A percentile compares a stretch with the other conserved stretches of the same genome.
These are phyloP conservation scores for Tylochromis polylepis DNA, from an alignment of 2,113 vertebrate species.

Conservation along the genomic window DNA sequence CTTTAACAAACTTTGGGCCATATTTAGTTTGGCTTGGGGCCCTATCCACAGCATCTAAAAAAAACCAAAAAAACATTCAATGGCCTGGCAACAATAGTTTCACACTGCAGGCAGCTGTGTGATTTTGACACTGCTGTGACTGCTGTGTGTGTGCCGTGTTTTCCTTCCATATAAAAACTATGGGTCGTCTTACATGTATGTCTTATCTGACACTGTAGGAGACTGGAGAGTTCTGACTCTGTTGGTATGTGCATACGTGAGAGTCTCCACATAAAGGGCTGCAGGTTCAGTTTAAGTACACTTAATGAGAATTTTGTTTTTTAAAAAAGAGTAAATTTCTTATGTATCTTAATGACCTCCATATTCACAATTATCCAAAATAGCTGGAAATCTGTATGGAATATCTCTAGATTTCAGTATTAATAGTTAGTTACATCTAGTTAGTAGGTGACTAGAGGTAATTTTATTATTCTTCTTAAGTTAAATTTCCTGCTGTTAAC, in stretches of 20 bases:
- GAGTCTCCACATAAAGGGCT: not conserved
- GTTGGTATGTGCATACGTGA: slow-evolving; percentile 43
- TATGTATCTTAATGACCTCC: not conserved
- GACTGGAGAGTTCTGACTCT: slow-evolving; percentile 8
- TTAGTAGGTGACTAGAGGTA: not conserved
- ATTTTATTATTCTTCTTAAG: not conserved
- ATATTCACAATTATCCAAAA: not conserved
- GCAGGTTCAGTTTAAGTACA: not conserved
- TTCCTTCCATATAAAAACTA: slow-evolving; percentile 37
- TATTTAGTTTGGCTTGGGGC: slow-evolving; percentile 35
- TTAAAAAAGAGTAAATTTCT: not conserved
- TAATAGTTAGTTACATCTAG: not conserved
- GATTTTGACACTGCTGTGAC: slow-evolving; percentile 31
- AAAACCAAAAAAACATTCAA: slow-evolving; percentile 27
- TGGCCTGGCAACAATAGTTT: slow-evolving; percentile 41
- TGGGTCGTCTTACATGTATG: slow-evolving; percentile 11
- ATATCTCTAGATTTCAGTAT: not conserved
- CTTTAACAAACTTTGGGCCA: slow-evolving; percentile 24
- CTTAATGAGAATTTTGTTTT: not conserved
- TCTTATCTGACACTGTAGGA: slow-evolving; percentile 40
- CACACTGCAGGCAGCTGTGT: slow-evolving; percentile 42
- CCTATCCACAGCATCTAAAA: slow-evolving; percentile 2
- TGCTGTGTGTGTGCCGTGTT: not conserved
- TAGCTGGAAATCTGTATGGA: not conserved
- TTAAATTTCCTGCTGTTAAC: not conserved